Conservation (phyloP, 2,113 vertebrate genomes). For the Rallus limicola region DNA sequence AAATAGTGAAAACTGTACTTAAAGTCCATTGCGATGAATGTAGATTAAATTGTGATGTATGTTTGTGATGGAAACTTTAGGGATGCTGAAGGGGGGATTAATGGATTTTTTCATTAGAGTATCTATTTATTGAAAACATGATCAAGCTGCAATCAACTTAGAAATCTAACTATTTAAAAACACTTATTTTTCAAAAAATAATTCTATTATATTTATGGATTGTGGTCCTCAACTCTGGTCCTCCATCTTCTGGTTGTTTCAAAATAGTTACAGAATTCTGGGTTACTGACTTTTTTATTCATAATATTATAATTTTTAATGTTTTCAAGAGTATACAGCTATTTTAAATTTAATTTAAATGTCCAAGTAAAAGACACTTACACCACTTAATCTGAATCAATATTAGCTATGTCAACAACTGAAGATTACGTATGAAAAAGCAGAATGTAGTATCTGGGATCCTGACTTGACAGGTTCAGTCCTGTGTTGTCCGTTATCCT, state of each 20-base stretch:
- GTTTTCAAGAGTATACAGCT: not conserved
- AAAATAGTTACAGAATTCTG: not conserved
- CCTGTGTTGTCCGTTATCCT: too few species aligned
- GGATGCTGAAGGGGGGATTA: not conserved
- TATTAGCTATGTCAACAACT: not conserved
- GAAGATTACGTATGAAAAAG: not conserved
- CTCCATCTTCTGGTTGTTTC: not conserved
- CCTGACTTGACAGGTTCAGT: not conserved
- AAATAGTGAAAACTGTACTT: constrained; percentile 35
- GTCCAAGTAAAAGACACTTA: not conserved
- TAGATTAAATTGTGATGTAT: not conserved
- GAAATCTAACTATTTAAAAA: not conserved
- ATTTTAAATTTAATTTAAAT: not conserved
- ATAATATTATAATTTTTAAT: not conserved
- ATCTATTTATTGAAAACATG: not conserved
- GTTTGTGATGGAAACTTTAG: not conserved
- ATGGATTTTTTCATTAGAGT: not conserved
- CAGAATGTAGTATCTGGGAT: not conserved
- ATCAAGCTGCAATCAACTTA: not conserved
- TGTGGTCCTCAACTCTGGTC: not conserved
- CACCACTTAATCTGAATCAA: not conserved
- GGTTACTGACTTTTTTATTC: not conserved
- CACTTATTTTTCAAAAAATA: not conserved
- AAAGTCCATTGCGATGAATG: not conserved
- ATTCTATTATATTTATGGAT: not conserved